phyloP scores from a whole-genome alignment of 1,140 invertebrate genomes.

The Cotesia chilonis region DNA sequence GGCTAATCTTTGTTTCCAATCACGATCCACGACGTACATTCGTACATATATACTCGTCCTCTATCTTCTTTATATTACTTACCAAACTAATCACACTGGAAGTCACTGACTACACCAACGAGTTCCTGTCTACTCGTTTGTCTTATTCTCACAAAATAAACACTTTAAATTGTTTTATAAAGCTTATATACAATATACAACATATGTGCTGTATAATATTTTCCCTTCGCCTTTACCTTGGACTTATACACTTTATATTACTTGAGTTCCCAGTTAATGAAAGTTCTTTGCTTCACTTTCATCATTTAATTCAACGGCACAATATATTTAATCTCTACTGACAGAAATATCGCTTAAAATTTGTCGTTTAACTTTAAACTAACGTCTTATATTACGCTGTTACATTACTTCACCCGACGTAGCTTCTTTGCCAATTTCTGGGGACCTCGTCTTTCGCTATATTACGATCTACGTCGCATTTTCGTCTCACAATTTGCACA shows the following conservation, averaged over 20 bases:
- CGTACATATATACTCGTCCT: not conserved
- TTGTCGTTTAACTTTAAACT: not conserved
- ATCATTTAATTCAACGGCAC: no score
- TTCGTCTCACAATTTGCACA: conserved; percentile 23
- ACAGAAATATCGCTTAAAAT: conserved; percentile 24
- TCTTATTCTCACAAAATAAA: not conserved
- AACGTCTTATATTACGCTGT: not conserved
- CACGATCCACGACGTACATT: conserved; percentile 27
- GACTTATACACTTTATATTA: no score
- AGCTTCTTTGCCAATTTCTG: conserved; percentile 29
- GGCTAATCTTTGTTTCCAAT: conserved; percentile 23
- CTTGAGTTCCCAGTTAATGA: no score
- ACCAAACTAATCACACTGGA: not conserved
- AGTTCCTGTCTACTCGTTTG: not conserved
- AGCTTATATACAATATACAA: not conserved
- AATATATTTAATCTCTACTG: conserved; percentile 21
- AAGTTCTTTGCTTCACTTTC: no score
- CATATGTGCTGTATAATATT: no score
- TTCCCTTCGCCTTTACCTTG: no score
- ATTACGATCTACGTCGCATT: conserved; percentile 27
- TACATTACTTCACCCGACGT: conserved; percentile 4
- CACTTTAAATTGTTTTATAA: not conserved
- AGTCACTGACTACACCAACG: not conserved
- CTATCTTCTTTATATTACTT: not conserved
- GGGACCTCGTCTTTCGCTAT: conserved; percentile 15